A percentile compares a stretch with the other conserved stretches of the same genome.
phyloP scores from a whole-genome alignment of 2,113 vertebrate species.

The Nothobranchius kuhntae region DNA sequence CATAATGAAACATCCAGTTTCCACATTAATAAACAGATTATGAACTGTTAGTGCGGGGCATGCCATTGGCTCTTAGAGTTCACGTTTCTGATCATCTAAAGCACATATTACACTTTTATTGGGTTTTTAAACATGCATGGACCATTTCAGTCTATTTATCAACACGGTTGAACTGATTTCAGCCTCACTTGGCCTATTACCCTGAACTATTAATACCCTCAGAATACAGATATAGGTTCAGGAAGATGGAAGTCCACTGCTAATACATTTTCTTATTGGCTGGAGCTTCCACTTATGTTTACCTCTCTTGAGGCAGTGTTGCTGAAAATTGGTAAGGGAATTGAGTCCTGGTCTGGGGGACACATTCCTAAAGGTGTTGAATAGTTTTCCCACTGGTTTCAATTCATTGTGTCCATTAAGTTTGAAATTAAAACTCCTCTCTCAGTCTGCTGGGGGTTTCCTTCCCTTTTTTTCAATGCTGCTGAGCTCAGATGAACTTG shows the following conservation, averaged over 20 bases:
- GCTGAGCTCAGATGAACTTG: conserved; percentile 32
- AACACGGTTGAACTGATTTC: conserved; percentile 31
- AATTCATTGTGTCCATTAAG: conserved; percentile 58
- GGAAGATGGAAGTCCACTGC: conserved; percentile 61
- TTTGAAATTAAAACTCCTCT: conserved; percentile 65
- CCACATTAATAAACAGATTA: conserved; percentile 31
- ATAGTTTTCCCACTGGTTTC: conserved; percentile 66
- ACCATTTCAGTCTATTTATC: conserved; percentile 47
- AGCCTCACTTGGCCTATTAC: conserved; percentile 34
- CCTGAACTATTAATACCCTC: conserved; percentile 40
- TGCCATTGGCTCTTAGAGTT: background rate
- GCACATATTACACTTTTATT: conserved; percentile 25
- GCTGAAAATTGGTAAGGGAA: conserved; percentile 78
- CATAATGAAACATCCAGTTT: background rate
- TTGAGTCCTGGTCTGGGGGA: conserved; percentile 64
- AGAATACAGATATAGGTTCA: conserved; percentile 53
- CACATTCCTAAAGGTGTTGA: conserved; percentile 63
- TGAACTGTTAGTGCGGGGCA: conserved; percentile 9
- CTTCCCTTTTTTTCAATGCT: background rate
- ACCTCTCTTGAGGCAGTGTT: conserved; percentile 73
- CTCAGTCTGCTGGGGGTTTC: background rate
- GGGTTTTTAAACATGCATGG: conserved; percentile 11
- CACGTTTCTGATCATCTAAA: conserved; percentile 27
- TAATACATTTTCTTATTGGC: conserved; percentile 65
- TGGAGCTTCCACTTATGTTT: conserved; percentile 68